Evolutionary conservation across 2,797 vertebrate genomes (phyloP), one percentile per base, ranked within the genome.

Genomic region (Gymnothorax reevesii): DNA sequence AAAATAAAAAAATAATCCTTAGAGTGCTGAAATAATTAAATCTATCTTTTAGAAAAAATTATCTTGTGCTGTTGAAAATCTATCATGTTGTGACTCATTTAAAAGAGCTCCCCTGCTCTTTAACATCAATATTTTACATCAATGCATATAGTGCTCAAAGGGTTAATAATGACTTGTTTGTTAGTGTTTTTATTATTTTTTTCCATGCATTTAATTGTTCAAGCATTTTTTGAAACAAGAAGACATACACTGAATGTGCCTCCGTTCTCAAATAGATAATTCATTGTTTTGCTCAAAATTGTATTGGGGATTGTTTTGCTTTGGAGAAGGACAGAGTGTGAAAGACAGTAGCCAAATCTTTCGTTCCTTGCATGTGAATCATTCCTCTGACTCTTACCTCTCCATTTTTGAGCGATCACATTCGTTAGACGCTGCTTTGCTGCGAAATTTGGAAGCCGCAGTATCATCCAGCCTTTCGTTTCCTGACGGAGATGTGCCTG

Each of bases 391-490:
- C 86, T 75, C 66, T 77, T 20, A 22, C 22, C 8, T 1, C 7
- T 57, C 25, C 33, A 73, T 83, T 59, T 86, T 42, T 22, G 22
- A 27, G 42, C 15, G 15, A 57, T 57, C 15, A 25, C 55, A 55
- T 25, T 22, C 42, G 10, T 59, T 73, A 7, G 77, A 20, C n/a
- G 20, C 77, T n/a, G 20, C 77, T 80, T 55, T 83, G 33, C 59
- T 27, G 22, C 13, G 54, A 27, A 86, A 66, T 62, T 9, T 1
- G 17, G 60, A 82, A 55, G 57, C 4, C 9, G 52, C 64, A 57
- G 69, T 69, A 27, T 86, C 82, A 27, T 33, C 73, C 80, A 54
- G 33, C 52, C 64, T 55, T 83, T 80, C 55, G 25, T 73, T 59
- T 73, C 27, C 62, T 71, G 80, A 71, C 49, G 22, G 33, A 42